Evolutionary conservation across 1,140 invertebrate genomes (phyloP).

Genomic region (Stegodyphus mimosarum): DNA sequence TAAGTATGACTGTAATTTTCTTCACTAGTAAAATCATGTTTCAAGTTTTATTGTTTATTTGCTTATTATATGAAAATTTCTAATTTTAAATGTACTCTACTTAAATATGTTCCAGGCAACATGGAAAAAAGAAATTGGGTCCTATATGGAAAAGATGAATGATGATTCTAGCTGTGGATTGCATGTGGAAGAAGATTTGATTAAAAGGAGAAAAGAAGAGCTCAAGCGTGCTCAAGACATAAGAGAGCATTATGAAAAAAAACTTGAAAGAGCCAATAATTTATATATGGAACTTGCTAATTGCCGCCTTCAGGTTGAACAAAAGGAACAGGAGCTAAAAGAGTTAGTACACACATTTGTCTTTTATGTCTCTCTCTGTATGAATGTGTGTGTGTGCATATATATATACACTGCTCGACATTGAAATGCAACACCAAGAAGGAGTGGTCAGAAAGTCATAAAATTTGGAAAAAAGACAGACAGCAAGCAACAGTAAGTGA

Average conservation of each 20-base stretch:
- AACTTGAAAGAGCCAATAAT: constrained; percentile 90
- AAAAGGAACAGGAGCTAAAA: constrained; percentile 82
- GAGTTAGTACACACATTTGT: constrained; percentile 71
- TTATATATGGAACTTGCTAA: constrained; percentile 87
- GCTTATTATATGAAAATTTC: too few relatives aligned
- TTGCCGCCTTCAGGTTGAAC: constrained; percentile 86
- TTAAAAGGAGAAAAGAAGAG: constrained; percentile 81
- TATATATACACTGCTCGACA: too few relatives aligned
- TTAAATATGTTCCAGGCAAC: constrained; percentile 72
- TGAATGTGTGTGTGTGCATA: too few relatives aligned
- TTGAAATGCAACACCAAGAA: too few relatives aligned
- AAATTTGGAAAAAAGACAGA: too few relatives aligned
- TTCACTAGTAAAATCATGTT: too few relatives aligned
- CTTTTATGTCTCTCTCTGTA: too few relatives aligned
- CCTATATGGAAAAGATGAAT: constrained; percentile 80
- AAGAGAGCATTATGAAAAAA: constrained; percentile 89
- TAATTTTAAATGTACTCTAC: too few relatives aligned
- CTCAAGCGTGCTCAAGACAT: constrained; percentile 90
- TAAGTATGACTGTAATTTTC: too few relatives aligned
- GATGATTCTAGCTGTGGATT: constrained; percentile 74
- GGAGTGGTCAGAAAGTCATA: too few relatives aligned
- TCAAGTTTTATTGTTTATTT: too few relatives aligned
- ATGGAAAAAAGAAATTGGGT: constrained; percentile 89
- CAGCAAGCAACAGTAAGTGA: too few relatives aligned
- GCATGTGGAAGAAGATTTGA: constrained; percentile 78